Conservation (phyloP, 1,140 invertebrate genomes). For the Onthophagus taurus region DNA sequence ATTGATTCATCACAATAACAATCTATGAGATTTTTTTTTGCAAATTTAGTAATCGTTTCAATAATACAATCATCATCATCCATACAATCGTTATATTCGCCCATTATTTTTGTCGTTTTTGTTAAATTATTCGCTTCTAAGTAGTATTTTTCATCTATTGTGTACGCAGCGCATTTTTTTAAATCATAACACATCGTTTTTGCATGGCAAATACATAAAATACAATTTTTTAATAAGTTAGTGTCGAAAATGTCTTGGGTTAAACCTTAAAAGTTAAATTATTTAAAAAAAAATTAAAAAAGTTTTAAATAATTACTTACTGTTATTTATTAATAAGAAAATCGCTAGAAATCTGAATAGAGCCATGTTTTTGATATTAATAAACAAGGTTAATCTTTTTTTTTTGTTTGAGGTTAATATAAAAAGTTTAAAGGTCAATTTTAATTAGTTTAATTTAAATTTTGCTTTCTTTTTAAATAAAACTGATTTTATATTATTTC, state of each 20-base stretch:
- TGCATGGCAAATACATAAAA: not conserved
- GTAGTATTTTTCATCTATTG: not conserved
- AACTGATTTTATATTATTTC: constrained; percentile 17
- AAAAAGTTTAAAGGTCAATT: not conserved
- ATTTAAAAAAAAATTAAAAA: no score
- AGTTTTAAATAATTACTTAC: no score
- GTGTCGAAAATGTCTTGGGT: no score
- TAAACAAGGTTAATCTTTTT: no score
- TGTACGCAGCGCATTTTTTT: constrained; percentile 1
- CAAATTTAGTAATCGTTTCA: not conserved
- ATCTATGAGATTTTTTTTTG: not conserved
- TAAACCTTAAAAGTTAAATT: no score
- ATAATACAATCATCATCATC: constrained; percentile 6
- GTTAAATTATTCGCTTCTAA: not conserved
- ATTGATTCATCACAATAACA: not conserved
- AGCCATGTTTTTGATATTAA: no score
- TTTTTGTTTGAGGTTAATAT: no score
- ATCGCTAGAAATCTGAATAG: no score
- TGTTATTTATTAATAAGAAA: no score
- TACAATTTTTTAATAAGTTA: no score
- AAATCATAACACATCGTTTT: not conserved
- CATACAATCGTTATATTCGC: not conserved
- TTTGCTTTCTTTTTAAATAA: not conserved
- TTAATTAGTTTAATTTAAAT: constrained; percentile 2
- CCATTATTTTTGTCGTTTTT: not conserved